phyloP scores from a whole-genome alignment of 2,113 vertebrate genomes.

The Lophura nycthemera region DNA sequence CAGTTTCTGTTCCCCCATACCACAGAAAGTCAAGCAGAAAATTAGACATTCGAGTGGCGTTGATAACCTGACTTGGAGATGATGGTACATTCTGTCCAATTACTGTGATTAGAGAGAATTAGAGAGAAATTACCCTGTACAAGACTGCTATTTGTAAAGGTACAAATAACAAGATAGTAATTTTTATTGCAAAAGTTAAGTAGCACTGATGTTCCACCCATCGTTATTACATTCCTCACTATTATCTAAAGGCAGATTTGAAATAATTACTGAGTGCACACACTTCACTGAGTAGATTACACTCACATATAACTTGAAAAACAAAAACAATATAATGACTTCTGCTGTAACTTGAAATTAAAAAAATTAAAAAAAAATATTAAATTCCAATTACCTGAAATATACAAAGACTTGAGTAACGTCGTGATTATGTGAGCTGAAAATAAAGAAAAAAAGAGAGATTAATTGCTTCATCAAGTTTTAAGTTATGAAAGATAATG shows the following conservation, averaged over 20 bases:
- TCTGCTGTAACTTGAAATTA: not conserved
- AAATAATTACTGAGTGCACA: not conserved
- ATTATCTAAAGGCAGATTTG: not conserved
- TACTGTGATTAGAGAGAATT: not conserved
- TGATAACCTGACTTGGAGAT: not conserved
- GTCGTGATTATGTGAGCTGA: accelerated
- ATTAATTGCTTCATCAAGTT: not conserved
- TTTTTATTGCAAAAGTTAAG: not conserved
- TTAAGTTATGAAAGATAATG: not conserved
- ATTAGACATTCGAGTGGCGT: not conserved
- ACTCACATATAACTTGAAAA: not conserved
- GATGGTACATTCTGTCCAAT: not conserved
- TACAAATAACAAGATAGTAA: not conserved
- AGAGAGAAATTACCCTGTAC: not conserved
- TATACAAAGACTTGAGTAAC: not conserved
- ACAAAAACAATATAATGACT: not conserved
- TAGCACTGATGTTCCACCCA: not conserved
- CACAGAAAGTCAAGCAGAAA: not conserved
- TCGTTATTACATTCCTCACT: not conserved
- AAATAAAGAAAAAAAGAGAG: not conserved
- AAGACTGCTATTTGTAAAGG: not conserved
- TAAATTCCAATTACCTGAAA: not conserved
- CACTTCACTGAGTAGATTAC: not conserved
- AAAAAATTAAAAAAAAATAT: not conserved
- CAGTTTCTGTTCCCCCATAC: not conserved